These are phyloP conservation scores for Tenthredo notha DNA, from an alignment of 2,888 invertebrate species.

Conservation along the genomic window DNA sequence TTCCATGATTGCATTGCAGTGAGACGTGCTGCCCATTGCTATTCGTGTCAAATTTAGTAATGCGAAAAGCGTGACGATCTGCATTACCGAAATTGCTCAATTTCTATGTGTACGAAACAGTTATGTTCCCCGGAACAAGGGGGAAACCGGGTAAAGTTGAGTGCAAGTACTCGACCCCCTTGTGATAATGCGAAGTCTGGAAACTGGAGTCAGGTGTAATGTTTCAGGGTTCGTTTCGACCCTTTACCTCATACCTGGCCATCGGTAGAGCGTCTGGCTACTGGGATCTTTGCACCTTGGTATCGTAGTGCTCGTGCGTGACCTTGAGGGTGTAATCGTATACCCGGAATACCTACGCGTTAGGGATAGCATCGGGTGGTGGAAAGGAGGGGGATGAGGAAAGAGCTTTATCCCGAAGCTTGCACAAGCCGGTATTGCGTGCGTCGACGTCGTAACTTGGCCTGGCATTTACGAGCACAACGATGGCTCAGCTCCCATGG, in stretches of 20 bases:
- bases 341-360: not conserved
- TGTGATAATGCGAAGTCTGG: not conserved
- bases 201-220: not conserved
- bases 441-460: slow-evolving; percentile 60
- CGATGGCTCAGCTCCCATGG: slow-evolving; percentile 57
- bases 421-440: slow-evolving; percentile 33
- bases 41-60: not conserved
- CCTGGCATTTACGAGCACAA: slow-evolving; percentile 61
- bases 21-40: not conserved
- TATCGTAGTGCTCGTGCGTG: not conserved
- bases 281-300: slow-evolving; percentile 15
- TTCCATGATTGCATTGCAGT: not conserved
- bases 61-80: not conserved
- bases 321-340: slow-evolving; percentile 22
- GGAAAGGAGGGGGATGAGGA: slow-evolving; percentile 19
- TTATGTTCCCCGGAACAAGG: not conserved
- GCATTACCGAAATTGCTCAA: not conserved
- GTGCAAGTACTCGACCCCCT: not conserved
- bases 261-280: not conserved
- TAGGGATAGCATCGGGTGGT: not conserved
- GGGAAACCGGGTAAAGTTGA: not conserved
- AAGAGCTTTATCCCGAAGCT: slow-evolving; percentile 40
- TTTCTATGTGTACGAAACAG: not conserved
- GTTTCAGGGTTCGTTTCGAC: slow-evolving; percentile 9
- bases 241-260: not conserved